Evolutionary conservation across 1,140 invertebrate species (phyloP), one percentile per base, ranked within the genome.

Genomic region (Drosophila setifemur): DNA sequence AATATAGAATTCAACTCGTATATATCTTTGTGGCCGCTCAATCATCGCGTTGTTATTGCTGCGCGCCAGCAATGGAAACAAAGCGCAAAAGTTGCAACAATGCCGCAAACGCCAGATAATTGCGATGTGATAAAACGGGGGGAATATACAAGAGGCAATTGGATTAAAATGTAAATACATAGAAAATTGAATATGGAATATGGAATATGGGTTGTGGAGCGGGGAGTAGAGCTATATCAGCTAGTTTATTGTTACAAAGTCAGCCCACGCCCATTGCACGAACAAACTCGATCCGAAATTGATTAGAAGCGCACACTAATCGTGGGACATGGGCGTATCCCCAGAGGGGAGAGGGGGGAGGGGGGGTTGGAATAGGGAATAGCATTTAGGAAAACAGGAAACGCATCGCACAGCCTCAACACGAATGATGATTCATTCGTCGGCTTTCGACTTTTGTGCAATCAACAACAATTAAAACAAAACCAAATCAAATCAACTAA

Each of bases 1-100:
- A 14, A 14, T 25, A 54, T 6, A 31, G 3, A 12, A 55, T 33
- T 28, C 31, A 12, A 3, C 2, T 5, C 21, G 21, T 23, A 3
- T 5, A 23, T 23, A 23, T 23, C 2, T 16, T 16, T 7, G 2
- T 18, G 12, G 0, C 5, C 7, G 12, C 11, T 12, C 7, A 37
- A 14, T 6, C 33, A 8, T 18, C 11, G 7, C 2, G 40, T 47
- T 70, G 14, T 42, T 58, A 11, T 23, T 45, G 37, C 25, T 31
- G 48, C 6, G 28, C 9, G 21, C 28, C 42, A 48, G 43, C n/a
- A n/a, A 21, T 60, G 25, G 57, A 67, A 85, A 74, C 81, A 83
- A 79, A 78, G 66, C 71, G 77, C 64, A 79, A 78, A 74, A 74
- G 74, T 83, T 85, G 70, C 74, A 79, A 85, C 78, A 85, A 85